phyloP scores from a whole-genome alignment of 1,140 invertebrate genomes.

The Aplysia californica region DNA sequence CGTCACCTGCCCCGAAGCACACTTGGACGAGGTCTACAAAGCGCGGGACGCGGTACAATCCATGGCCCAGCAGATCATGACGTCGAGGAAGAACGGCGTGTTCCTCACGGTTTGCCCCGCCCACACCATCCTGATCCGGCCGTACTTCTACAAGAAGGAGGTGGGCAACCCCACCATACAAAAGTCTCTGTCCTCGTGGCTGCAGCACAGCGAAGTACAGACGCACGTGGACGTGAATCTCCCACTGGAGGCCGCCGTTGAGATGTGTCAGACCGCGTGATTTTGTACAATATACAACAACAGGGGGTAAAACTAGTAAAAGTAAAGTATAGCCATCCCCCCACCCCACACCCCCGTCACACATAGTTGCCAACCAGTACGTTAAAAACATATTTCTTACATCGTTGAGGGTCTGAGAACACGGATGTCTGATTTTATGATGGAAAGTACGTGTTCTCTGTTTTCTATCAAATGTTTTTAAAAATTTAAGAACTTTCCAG shows the following conservation, averaged over 20 bases:
- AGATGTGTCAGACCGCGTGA: no score
- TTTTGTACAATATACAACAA: no score
- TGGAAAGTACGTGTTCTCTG: no score
- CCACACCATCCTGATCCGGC: slow-evolving; percentile 37
- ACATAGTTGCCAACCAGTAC: no score
- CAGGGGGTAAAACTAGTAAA: no score
- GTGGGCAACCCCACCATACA: slow-evolving; percentile 23
- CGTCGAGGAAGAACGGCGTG: slow-evolving; percentile 38
- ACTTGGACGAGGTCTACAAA: slow-evolving; percentile 30
- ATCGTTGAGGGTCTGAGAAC: no score
- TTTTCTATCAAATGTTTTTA: no score
- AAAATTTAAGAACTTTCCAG: no score
- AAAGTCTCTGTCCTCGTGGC: slow-evolving; percentile 39
- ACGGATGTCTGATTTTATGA: no score
- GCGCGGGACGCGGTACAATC: slow-evolving; percentile 12
- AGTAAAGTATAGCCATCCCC: no score
- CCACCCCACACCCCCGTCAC: no score
- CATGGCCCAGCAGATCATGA: slow-evolving; percentile 28
- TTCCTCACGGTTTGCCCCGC: slow-evolving; percentile 44
- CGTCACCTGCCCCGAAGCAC: slow-evolving; percentile 25
- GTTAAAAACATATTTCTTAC: no score
- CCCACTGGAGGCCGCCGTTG: neutral
- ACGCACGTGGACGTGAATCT: neutral
- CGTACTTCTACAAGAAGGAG: slow-evolving; percentile 28
- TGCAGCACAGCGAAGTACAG: slow-evolving; percentile 13